Base-by-base conservation (phyloP, 2,797 vertebrate genomes). In the Neosilurus hyrtlii region DNA sequence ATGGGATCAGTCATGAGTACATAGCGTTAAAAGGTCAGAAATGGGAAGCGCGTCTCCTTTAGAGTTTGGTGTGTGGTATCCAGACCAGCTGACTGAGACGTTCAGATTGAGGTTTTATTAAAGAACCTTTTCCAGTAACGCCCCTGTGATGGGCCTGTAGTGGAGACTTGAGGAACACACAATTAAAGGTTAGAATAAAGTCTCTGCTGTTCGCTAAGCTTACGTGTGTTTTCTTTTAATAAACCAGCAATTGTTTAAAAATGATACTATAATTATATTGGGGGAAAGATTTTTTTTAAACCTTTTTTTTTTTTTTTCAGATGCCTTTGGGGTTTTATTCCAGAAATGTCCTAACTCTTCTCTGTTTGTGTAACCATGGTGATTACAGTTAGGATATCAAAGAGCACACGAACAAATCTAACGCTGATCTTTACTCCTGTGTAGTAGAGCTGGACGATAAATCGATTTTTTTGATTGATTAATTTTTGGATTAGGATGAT, bases 11-110 rank as follows among this genome's bases (percentile, higher is more conserved):
- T 75, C 73, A 75, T 15, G 35, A 80, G 65, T 81, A 79, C 82
- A 83, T 67, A 57, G 79, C 14, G 30, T 43, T 72, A 81, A 80
- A 30, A 15, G 59, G 15, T 56, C 72, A 20, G 67, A 87, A 72
- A 79, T 78, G 78, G 79, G 79, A 87, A 85, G 61, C 5, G 6
- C 26, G 30, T 57, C 74, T 37, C 43, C 49, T 74, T 77, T 52
- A 14, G 22, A 79, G n/a, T n/a, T n/a, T 79, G 14, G 9, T 4
- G 6, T 79, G 75, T 82, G 79, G 63, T 76, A 83, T 80, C 77
- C 63, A 24, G 76, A 84, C 26, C 35, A 80, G 9, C 35, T 73
- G 82, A 74, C 59, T 22, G 59, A 72, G 37, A 54, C 57, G 65
- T 15, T 56, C 16, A 18, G 11, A 37, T 22, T 74, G 70, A 67